These are phyloP conservation scores for Poecile montanus DNA, from an alignment of 2,797 vertebrate species.

Conservation along the genomic window DNA sequence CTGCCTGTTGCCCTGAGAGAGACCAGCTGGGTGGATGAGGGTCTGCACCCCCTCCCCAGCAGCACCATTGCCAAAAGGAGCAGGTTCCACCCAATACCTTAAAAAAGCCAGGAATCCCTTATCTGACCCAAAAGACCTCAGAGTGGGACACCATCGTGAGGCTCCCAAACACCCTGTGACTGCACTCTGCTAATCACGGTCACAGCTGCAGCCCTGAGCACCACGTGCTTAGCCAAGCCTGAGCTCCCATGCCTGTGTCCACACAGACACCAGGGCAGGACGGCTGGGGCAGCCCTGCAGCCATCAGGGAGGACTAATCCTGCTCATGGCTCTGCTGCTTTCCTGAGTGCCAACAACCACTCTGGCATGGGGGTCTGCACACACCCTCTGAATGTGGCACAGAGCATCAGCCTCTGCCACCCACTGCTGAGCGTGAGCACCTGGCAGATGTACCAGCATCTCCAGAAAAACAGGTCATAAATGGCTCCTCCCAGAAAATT, in stretches of 20 bases:
- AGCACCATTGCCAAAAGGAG: neutral
- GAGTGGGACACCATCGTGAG: rapidly evolving
- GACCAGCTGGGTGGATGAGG: rapidly evolving
- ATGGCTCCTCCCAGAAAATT: slow-evolving; percentile 12
- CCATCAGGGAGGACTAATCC: neutral
- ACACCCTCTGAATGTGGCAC: neutral
- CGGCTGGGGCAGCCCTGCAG: rapidly evolving
- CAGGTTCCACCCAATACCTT: neutral
- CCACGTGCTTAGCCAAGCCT: neutral
- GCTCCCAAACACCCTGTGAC: neutral
- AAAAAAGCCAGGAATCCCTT: neutral
- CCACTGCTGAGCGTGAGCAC: neutral
- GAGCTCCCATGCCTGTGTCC: neutral
- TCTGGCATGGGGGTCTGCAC: rapidly evolving
- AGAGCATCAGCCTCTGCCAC: neutral
- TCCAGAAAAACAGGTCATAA: slow-evolving; percentile 3
- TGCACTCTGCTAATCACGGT: rapidly evolving
- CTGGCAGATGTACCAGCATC: neutral
- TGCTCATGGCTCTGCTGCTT: rapidly evolving
- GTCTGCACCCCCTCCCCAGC: neutral
- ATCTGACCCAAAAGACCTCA: neutral
- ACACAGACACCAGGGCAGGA: rapidly evolving
- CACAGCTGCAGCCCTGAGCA: neutral
- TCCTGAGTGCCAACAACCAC: neutral
- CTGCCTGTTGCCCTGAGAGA: neutral